phyloP scores from a whole-genome alignment of 2,888 invertebrate species.

The Mellilla xanthometata region DNA sequence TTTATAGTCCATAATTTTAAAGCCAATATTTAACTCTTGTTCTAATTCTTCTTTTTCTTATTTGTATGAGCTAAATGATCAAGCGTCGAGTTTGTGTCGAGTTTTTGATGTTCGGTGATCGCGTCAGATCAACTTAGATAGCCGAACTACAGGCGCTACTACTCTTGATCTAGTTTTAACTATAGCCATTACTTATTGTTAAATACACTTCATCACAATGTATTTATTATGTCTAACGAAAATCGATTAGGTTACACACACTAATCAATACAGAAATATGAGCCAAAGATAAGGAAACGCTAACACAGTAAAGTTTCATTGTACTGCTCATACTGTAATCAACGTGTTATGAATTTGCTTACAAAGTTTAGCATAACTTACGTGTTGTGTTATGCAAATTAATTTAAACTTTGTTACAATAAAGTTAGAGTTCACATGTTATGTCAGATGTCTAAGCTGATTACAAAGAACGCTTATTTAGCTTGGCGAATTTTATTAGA shows the following conservation, averaged over 20 bases:
- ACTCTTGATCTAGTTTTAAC: no score
- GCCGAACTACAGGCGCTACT: no score
- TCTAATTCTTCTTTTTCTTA: no score
- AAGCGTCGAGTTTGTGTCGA: no score
- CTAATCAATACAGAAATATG: background rate
- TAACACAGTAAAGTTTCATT: background rate
- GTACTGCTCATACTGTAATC: constrained; percentile 6
- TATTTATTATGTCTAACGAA: background rate
- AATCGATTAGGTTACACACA: background rate
- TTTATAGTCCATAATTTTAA: no score
- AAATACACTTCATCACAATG: no score
- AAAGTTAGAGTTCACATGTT: constrained; percentile 27
- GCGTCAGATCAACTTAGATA: no score
- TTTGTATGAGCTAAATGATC: no score
- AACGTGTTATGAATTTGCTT: constrained; percentile 28
- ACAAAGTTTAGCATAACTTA: constrained; percentile 26
- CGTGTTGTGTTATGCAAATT: constrained; percentile 17
- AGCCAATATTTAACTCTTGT: no score
- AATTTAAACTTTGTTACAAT: constrained; percentile 28
- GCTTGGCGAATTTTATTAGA: constrained; percentile 2
- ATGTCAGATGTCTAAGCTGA: constrained; percentile 23
- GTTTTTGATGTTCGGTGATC: no score
- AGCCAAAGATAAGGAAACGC: background rate
- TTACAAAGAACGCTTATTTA: constrained; percentile 33
- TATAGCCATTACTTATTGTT: no score